These are phyloP conservation scores for Metaphire vulgaris DNA, from an alignment of 1,140 invertebrate species.

Conservation along the genomic window DNA sequence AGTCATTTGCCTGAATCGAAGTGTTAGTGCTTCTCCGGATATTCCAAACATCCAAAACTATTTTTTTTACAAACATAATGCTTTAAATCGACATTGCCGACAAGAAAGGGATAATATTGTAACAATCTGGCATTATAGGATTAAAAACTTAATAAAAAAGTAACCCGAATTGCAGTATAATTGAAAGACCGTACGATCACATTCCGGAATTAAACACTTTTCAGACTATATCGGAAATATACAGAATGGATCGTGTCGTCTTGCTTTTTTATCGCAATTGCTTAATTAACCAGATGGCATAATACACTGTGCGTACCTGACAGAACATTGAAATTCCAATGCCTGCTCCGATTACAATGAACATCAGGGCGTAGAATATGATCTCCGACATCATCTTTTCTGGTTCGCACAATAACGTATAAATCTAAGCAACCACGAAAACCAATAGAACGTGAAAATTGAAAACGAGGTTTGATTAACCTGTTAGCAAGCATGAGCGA, in stretches of 20 bases:
- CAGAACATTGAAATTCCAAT: conserved; percentile 52
- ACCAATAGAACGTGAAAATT: too few species aligned
- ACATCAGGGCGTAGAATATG: conserved; percentile 49
- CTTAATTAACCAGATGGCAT: conserved; percentile 6
- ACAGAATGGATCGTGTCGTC: not conserved
- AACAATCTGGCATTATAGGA: not conserved
- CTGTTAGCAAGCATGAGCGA: too few species aligned
- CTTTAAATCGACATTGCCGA: not conserved
- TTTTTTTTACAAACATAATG: not conserved
- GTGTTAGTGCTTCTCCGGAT: conserved; percentile 52
- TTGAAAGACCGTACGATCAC: not conserved
- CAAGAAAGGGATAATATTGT: not conserved
- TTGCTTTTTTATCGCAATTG: not conserved
- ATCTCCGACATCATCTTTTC: conserved; percentile 17
- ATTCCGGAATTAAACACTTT: not conserved
- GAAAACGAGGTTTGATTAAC: too few species aligned
- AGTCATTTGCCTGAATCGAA: conserved; percentile 46
- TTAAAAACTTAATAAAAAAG: not conserved
- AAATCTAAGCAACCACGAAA: too few species aligned
- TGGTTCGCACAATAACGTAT: not conserved
- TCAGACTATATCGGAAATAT: not conserved
- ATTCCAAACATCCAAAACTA: conserved; percentile 26
- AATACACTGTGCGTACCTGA: conserved; percentile 40
- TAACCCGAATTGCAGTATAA: not conserved
- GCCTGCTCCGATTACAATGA: conserved; percentile 53